Evolutionary conservation across 1,140 invertebrate species (phyloP).

Genomic region (Frieseomelitta varia): DNA sequence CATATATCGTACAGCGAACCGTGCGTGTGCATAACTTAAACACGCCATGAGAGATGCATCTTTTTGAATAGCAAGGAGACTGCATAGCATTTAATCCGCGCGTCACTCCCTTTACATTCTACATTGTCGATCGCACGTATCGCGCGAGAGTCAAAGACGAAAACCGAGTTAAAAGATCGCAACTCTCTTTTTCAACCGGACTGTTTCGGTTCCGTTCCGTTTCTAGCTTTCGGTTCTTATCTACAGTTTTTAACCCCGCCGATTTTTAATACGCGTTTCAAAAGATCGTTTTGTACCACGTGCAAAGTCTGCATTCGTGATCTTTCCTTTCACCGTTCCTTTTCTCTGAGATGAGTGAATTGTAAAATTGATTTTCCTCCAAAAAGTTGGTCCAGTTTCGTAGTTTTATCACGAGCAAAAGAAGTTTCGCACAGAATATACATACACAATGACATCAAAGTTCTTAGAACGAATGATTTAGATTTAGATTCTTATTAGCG

Average conservation of each 20-base stretch:
- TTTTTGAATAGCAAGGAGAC: neutral
- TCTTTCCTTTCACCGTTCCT: neutral
- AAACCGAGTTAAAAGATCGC: conserved; percentile 10
- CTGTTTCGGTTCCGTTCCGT: neutral
- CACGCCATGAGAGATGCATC: neutral
- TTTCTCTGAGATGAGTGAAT: neutral
- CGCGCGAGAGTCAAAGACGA: neutral
- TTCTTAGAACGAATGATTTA: neutral
- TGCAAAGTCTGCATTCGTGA: neutral
- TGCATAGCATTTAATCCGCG: conserved; percentile 3
- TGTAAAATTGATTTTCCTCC: neutral
- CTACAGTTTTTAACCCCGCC: neutral
- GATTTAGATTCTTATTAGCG: neutral
- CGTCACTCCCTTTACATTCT: neutral
- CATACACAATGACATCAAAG: neutral
- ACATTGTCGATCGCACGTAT: neutral
- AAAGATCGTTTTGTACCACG: neutral
- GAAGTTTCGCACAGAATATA: neutral
- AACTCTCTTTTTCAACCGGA: neutral
- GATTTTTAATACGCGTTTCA: too few species aligned
- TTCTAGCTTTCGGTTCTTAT: neutral
- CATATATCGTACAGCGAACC: neutral
- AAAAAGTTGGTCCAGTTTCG: neutral
- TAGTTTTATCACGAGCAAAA: neutral
- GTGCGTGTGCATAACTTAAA: conserved; percentile 13